Evolutionary conservation across 2,888 invertebrate species (phyloP).

Genomic region (Andrena bicolor): DNA sequence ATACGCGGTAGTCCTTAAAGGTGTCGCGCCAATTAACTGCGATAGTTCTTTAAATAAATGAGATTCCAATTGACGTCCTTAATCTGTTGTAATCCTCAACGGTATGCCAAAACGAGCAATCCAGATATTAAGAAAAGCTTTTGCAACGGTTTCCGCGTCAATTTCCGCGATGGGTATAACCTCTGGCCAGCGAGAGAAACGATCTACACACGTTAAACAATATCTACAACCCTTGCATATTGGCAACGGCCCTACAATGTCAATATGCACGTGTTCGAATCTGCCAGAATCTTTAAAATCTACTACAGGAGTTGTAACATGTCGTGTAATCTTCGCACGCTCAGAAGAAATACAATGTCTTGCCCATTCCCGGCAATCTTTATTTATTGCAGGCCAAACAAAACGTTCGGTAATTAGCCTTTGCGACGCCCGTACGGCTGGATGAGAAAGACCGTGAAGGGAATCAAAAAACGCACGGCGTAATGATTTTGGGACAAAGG

Average conservation of each 20-base stretch:
- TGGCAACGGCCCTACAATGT: neutral
- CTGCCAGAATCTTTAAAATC: neutral
- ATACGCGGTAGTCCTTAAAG: neutral
- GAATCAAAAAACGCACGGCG: neutral
- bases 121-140: no score
- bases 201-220: neutral
- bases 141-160: neutral
- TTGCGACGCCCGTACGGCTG: neutral
- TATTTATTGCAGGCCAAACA: slow-evolving; percentile 1
- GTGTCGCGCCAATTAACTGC: neutral
- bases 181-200: slow-evolving; percentile 1
- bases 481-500: neutral
- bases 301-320: neutral
- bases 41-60: neutral
- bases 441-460: neutral
- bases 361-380: neutral
- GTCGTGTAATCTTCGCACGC: neutral
- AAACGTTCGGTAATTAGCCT: neutral
- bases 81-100: neutral
- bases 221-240: neutral
- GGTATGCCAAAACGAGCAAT: no score
- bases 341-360: neutral
- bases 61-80: neutral
- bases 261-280: neutral
- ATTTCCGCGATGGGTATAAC: neutral